These are phyloP conservation scores for Ammospiza caudacuta DNA, from an alignment of 2,113 vertebrate species.

Conservation along the genomic window DNA sequence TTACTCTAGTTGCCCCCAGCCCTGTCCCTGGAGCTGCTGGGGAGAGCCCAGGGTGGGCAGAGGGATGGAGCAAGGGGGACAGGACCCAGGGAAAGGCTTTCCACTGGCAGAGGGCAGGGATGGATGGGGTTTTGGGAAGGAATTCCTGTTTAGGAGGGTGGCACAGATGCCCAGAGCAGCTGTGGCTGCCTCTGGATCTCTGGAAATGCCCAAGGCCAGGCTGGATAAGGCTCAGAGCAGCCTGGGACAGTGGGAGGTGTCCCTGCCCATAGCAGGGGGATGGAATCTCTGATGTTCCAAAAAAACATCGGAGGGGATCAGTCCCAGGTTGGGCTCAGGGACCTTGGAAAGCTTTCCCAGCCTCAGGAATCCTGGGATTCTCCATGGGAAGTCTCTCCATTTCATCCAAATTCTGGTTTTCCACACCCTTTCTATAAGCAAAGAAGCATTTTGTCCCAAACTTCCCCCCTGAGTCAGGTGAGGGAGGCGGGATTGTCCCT, in stretches of 20 bases:
- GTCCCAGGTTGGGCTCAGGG: background rate
- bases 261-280: background rate
- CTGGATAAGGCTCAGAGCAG: background rate
- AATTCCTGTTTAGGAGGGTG: background rate
- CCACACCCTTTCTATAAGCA: rapidly evolving
- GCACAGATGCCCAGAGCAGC: background rate
- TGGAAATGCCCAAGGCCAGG: background rate
- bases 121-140: background rate
- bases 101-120: rapidly evolving
- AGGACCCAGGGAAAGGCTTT: background rate
- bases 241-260: background rate
- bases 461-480: background rate
- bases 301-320: rapidly evolving
- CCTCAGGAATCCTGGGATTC: background rate
- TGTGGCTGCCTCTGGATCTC: background rate
- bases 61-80: background rate
- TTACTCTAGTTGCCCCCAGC: background rate
- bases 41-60: background rate
- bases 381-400: background rate
- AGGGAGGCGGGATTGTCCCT: rapidly evolving
- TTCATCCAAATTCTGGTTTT: rapidly evolving
- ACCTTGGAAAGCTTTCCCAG: background rate
- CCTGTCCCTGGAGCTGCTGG: background rate
- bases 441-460: background rate
- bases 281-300: background rate